Conservation (phyloP, 2,113 vertebrate species). For the Gavia stellata region DNA sequence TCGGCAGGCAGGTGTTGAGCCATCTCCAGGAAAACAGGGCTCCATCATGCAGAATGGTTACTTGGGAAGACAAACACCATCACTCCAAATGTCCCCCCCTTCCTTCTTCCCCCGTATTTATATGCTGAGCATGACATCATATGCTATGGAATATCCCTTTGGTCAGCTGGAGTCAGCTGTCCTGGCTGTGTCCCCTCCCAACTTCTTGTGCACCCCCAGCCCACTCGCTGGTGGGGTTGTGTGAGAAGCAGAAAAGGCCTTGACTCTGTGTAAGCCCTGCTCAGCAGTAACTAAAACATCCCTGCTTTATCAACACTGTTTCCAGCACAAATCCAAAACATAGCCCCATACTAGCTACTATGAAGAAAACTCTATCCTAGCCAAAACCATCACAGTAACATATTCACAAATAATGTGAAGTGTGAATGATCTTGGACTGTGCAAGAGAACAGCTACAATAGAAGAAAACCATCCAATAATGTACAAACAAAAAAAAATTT, state of each 20-base stretch:
- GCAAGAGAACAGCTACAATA: background rate
- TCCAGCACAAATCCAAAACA: background rate
- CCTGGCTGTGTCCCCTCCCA: background rate
- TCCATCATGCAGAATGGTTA: rapidly evolving
- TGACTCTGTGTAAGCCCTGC: background rate
- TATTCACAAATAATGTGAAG: background rate
- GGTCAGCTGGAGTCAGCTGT: background rate
- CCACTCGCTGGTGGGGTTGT: rapidly evolving
- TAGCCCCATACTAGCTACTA: background rate
- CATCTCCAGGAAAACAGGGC: background rate
- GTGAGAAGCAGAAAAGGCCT: background rate
- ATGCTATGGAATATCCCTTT: background rate
- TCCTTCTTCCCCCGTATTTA: background rate
- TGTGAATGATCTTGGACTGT: background rate
- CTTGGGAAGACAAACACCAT: rapidly evolving
- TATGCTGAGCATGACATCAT: background rate
- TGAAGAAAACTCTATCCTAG: background rate
- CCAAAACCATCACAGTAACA: background rate
- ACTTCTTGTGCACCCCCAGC: too few species aligned
- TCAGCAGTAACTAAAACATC: background rate
- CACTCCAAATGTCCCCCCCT: rapidly evolving
- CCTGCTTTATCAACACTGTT: background rate
- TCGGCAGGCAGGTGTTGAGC: background rate
- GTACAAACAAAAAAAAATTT: background rate
- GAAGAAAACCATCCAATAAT: background rate